Percentiles rank a stretch among this genome's conserved stretches.
These are phyloP conservation scores for Condylura cristata DNA, from an alignment of 2,113 vertebrate species.

Conservation along the genomic window DNA sequence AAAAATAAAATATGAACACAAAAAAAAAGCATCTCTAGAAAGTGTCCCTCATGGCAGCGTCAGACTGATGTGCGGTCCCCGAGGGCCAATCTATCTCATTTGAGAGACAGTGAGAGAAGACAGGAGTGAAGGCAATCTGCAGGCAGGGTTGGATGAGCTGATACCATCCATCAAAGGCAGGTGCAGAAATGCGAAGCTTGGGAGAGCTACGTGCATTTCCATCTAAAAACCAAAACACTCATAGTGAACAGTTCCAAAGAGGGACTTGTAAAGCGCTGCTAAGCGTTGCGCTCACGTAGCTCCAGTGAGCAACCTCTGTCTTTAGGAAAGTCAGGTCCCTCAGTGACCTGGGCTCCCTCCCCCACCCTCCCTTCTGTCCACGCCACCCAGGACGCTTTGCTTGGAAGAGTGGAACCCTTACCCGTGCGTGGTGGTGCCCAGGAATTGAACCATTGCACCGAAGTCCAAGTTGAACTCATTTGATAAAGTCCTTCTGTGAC, in stretches of 20 bases:
- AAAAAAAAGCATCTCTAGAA: constrained; percentile 13
- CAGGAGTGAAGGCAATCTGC: neutral
- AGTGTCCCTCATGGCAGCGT: neutral
- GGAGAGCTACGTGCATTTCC: neutral
- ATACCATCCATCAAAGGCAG: neutral
- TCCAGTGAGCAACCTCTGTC: constrained; percentile 55
- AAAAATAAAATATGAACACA: constrained; percentile 51
- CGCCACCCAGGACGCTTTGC: neutral
- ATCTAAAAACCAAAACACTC: neutral
- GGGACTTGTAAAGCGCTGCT: neutral
- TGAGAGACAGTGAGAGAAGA: neutral
- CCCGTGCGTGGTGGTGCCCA: neutral
- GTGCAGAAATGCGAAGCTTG: neutral
- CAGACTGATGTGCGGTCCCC: neutral
- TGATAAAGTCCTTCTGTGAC: neutral
- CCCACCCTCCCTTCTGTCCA: neutral
- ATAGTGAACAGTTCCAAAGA: neutral
- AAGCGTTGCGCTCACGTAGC: neutral
- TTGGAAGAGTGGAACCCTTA: neutral
- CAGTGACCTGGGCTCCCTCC: neutral
- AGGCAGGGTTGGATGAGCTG: neutral
- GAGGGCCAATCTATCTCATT: neutral
- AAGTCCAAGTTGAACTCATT: neutral
- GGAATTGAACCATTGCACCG: neutral
- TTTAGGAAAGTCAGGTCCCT: neutral